Conservation (phyloP, 1,140 invertebrate genomes). For the Heliconius hewitsoni region DNA sequence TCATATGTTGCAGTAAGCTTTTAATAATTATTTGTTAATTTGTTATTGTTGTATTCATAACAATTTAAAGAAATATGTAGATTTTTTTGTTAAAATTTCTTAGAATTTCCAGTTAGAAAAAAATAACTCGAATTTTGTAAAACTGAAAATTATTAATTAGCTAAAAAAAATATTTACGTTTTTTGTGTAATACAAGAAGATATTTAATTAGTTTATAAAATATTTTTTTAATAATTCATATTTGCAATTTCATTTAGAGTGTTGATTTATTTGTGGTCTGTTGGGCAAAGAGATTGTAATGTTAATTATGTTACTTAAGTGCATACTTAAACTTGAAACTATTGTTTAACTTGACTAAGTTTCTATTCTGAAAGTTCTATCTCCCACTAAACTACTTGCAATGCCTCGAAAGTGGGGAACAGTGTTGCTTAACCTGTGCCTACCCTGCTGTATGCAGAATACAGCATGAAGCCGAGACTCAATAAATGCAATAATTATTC, state of each 20-base stretch:
- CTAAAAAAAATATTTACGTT: not conserved
- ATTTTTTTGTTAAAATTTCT: not conserved
- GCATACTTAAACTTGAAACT: no score
- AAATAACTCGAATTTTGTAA: not conserved
- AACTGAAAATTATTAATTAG: not conserved
- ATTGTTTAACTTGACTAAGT: not conserved
- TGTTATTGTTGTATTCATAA: not conserved
- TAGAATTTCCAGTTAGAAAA: not conserved
- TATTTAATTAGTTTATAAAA: no score
- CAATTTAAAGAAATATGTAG: not conserved
- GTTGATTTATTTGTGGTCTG: not conserved
- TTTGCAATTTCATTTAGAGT: not conserved
- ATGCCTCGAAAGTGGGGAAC: no score
- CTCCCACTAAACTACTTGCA: no score
- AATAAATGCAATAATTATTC: no score
- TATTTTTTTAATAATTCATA: not conserved
- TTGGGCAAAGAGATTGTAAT: not conserved
- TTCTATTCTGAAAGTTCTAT: not conserved
- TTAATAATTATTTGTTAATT: not conserved
- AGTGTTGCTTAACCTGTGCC: no score
- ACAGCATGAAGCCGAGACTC: no score
- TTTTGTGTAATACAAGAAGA: not conserved
- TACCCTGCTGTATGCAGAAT: no score
- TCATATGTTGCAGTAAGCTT: not conserved
- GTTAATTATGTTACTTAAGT: not conserved